These are phyloP conservation scores for Sipha flava DNA, from an alignment of 1,140 invertebrate species.

Conservation along the genomic window DNA sequence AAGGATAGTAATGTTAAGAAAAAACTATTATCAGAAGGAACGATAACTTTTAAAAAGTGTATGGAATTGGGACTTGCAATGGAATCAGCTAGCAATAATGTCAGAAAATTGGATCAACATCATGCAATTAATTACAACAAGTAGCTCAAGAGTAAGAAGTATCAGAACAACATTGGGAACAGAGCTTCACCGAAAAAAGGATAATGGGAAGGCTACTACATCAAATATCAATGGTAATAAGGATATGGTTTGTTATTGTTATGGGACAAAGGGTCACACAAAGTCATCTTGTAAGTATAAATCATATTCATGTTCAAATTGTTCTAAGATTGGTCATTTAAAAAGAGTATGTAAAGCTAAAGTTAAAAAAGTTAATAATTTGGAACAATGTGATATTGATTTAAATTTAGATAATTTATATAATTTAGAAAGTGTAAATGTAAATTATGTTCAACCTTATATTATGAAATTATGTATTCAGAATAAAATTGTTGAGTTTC, in stretches of 20 bases:
- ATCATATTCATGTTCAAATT: neutral
- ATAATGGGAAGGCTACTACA: neutral
- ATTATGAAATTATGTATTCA: neutral
- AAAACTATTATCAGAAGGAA: neutral
- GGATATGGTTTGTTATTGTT: neutral
- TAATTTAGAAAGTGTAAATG: neutral
- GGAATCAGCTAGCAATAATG: neutral
- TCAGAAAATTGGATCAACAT: neutral
- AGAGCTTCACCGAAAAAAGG: neutral
- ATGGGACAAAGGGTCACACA: neutral
- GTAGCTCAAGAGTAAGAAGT: neutral
- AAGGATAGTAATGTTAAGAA: neutral
- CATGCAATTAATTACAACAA: neutral
- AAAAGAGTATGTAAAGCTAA: neutral
- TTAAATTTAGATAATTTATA: constrained; percentile 6
- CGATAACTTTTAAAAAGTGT: neutral
- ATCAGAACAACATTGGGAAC: neutral
- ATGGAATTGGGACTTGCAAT: neutral
- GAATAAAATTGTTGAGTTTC: neutral
- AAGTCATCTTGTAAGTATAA: neutral
- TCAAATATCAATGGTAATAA: neutral
- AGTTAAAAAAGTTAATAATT: neutral
- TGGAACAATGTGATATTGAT: neutral
- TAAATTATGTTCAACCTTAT: neutral
- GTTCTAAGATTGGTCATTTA: neutral